phyloP scores from a whole-genome alignment of 2,888 invertebrate species.

The Cremastinae sp. region DNA sequence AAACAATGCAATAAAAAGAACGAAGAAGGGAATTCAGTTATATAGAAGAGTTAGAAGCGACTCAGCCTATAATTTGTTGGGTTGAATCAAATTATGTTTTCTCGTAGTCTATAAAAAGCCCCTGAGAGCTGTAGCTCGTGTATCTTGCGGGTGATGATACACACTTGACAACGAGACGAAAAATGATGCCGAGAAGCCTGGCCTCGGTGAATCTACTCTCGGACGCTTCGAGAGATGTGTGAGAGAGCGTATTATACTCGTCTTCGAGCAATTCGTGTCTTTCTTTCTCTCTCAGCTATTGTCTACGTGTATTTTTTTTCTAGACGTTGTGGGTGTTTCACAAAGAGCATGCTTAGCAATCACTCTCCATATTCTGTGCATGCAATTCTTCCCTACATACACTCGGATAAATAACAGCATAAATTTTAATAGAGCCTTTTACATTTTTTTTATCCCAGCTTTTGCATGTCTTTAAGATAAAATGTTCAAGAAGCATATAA shows the following conservation, averaged over 20 bases:
- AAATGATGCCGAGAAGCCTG: constrained; percentile 23
- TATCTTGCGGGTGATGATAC: not conserved
- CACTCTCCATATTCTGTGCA: not conserved
- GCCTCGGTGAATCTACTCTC: constrained; percentile 38
- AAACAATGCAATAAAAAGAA: too few species aligned
- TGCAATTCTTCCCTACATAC: constrained; percentile 8
- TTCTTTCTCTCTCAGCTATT: not conserved
- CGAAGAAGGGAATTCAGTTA: too few species aligned
- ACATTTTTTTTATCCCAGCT: constrained; percentile 66
- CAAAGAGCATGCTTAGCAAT: constrained; percentile 11
- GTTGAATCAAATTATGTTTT: not conserved
- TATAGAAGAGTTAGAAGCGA: too few species aligned
- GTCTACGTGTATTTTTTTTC: not conserved
- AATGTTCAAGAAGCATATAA: constrained; percentile 31
- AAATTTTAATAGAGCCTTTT: constrained; percentile 71
- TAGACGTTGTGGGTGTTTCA: constrained; percentile 1
- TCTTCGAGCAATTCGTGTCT: constrained; percentile 8
- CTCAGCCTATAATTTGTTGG: too few species aligned
- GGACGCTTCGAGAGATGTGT: constrained; percentile 2
- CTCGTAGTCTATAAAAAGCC: constrained; percentile 5
- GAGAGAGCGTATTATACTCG: constrained; percentile 3
- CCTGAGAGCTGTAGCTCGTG: not conserved
- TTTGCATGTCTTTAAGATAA: not conserved
- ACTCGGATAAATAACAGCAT: constrained; percentile 68
- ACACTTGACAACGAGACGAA: constrained; percentile 30